Conservation (phyloP, 2,797 vertebrate species). For the Glyptemys insculpta region DNA sequence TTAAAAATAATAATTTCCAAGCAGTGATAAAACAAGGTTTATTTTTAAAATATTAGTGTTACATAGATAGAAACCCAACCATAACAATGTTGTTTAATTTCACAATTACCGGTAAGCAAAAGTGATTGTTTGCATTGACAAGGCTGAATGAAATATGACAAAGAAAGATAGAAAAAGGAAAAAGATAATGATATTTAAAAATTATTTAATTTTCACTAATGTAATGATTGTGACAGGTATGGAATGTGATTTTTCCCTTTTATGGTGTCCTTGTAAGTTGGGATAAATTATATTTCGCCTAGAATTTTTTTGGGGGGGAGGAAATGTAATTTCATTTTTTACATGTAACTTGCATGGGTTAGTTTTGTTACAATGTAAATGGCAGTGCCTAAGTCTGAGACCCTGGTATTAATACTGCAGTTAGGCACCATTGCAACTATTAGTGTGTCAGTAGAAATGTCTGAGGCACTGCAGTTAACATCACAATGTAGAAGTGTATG, state of each 20-base stretch:
- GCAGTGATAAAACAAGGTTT: neutral
- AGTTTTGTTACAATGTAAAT: slow-evolving; percentile 19
- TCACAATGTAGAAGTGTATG: neutral
- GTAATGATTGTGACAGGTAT: neutral
- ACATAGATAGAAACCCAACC: neutral
- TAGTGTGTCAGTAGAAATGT: neutral
- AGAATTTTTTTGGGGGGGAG: neutral
- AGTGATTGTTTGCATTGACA: neutral
- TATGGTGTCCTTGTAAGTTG: neutral
- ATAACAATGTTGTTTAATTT: neutral
- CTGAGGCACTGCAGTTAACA: slow-evolving; percentile 19
- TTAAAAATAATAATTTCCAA: neutral
- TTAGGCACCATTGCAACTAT: neutral
- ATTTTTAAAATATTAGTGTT: neutral
- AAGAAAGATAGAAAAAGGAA: neutral
- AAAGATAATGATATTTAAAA: rapidly evolving
- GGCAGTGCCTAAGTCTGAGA: neutral
- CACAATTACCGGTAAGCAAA: neutral
- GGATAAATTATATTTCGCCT: neutral
- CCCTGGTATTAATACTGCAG: neutral
- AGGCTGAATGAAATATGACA: neutral
- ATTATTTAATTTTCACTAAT: neutral
- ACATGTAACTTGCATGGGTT: neutral
- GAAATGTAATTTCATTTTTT: neutral
- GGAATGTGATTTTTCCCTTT: neutral